phyloP scores from a whole-genome alignment of 2,888 invertebrate species.

The Leptarthrus brevirostris region DNA sequence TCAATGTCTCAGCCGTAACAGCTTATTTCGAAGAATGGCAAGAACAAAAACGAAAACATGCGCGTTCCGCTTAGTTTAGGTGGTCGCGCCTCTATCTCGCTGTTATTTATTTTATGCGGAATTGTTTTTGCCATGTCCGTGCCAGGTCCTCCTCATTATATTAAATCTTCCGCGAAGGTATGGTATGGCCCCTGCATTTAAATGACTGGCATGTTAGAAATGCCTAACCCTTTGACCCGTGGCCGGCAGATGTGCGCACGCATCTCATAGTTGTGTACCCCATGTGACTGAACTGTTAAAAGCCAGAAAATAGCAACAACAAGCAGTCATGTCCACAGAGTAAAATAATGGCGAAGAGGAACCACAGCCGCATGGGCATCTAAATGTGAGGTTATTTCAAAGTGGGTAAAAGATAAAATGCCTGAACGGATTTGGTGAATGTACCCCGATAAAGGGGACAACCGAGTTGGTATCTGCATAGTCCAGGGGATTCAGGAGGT shows the following conservation, averaged over 20 bases:
- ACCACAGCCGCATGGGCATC: conserved; percentile 44
- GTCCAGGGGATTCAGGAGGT: neutral
- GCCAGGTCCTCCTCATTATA: conserved; percentile 43
- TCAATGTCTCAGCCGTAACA: conserved; percentile 51
- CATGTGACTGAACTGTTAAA: conserved; percentile 45
- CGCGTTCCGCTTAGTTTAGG: conserved; percentile 28
- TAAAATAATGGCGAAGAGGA: conserved; percentile 41
- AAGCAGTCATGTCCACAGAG: conserved; percentile 10
- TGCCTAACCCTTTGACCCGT: conserved; percentile 54
- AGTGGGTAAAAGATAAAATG: conserved; percentile 45
- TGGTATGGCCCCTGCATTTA: conserved; percentile 37
- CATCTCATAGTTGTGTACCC: conserved; percentile 6
- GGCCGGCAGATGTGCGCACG: conserved; percentile 53
- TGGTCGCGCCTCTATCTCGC: conserved; percentile 41
- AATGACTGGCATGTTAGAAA: conserved; percentile 50
- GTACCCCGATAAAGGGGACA: conserved; percentile 41
- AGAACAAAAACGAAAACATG: conserved; percentile 16
- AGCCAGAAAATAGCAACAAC: conserved; percentile 24
- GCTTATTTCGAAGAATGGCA: conserved; percentile 47
- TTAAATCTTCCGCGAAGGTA: conserved; percentile 38
- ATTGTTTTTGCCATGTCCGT: conserved; percentile 35
- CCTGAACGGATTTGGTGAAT: conserved; percentile 49
- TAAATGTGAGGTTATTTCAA: conserved; percentile 41
- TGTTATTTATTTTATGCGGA: conserved; percentile 47
- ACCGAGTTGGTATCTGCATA: conserved; percentile 21